Conservation (phyloP, 2,113 vertebrate species). For the Eurystomus gularis region DNA sequence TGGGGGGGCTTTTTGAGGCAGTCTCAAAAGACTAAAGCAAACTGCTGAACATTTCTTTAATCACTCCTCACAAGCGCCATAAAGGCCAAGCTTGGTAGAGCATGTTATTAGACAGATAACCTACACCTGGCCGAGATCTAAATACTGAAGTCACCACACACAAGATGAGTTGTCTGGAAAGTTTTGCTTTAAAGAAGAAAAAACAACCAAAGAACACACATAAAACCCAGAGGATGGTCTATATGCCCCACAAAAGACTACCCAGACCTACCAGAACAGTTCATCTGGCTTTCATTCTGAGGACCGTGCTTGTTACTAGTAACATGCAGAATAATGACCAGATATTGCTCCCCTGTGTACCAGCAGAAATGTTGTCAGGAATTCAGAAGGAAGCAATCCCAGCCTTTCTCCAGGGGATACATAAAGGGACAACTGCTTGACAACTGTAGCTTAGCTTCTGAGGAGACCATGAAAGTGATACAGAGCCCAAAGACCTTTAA, state of each 20-base stretch:
- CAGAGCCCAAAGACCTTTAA: neutral
- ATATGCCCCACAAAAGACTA: neutral
- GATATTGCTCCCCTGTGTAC: neutral
- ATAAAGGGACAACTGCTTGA: neutral
- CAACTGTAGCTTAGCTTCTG: neutral
- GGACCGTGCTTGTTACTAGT: neutral
- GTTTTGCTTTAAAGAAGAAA: neutral
- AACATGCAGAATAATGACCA: neutral
- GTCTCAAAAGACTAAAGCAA: neutral
- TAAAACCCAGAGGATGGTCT: neutral
- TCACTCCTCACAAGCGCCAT: slow-evolving; percentile 26
- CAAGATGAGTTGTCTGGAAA: neutral
- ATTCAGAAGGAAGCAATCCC: neutral
- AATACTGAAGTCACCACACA: slow-evolving; percentile 13
- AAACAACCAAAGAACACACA: neutral
- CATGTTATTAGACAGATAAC: slow-evolving; percentile 59
- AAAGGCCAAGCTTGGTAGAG: slow-evolving; percentile 41
- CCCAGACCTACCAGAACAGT: neutral
- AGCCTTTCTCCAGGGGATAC: neutral
- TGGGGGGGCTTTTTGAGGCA: slow-evolving; percentile 19
- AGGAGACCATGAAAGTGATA: neutral
- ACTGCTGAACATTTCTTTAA: slow-evolving; percentile 42
- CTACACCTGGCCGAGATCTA: slow-evolving; percentile 5
- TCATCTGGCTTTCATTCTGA: neutral
- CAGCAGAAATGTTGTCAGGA: neutral